Percentiles rank a stretch among this genome's conserved stretches.
Evolutionary conservation across 1,140 invertebrate genomes (phyloP).

Genomic region (Magallana gigas): DNA sequence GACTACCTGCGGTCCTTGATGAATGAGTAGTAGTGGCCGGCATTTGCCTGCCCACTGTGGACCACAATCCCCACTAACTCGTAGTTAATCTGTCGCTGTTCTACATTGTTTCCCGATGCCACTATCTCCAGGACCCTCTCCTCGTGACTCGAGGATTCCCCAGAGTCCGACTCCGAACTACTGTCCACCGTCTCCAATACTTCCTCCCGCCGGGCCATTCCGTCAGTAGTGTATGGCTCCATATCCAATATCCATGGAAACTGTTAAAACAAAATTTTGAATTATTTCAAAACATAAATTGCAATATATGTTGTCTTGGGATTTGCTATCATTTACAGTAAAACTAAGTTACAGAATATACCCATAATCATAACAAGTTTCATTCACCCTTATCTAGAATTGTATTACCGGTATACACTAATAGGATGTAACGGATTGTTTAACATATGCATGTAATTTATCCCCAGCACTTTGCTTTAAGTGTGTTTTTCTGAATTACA

Average conservation of each 20-base stretch:
- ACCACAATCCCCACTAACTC: conserved; percentile 97
- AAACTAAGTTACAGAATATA: too few relatives aligned
- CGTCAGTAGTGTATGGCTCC: conserved; percentile 98
- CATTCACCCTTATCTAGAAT: too few relatives aligned
- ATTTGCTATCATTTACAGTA: too few relatives aligned
- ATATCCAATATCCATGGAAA: conserved; percentile 99
- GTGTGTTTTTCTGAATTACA: too few relatives aligned
- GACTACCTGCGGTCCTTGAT: conserved; percentile 82
- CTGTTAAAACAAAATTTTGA: conserved; percentile 78
- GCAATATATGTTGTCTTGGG: too few relatives aligned
- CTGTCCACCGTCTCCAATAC: conserved; percentile 61
- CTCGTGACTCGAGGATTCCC: conserved; percentile 40
- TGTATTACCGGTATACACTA: too few relatives aligned
- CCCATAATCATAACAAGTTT: too few relatives aligned
- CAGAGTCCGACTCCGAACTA: conserved; percentile 49
- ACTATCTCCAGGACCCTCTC: conserved; percentile 54
- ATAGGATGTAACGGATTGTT: too few relatives aligned
- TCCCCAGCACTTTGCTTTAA: too few relatives aligned
- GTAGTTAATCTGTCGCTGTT: conserved; percentile 87
- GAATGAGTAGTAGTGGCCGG: conserved; percentile 98
- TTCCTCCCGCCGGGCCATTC: conserved; percentile 84
- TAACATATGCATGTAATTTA: too few relatives aligned
- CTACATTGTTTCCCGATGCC: conserved; percentile 53
- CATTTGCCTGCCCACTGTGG: conserved; percentile 97
- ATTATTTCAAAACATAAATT: background rate